Conservation (phyloP, 53 echinoderm and acorn worm species). For the Pentamera pediparva region DNA sequence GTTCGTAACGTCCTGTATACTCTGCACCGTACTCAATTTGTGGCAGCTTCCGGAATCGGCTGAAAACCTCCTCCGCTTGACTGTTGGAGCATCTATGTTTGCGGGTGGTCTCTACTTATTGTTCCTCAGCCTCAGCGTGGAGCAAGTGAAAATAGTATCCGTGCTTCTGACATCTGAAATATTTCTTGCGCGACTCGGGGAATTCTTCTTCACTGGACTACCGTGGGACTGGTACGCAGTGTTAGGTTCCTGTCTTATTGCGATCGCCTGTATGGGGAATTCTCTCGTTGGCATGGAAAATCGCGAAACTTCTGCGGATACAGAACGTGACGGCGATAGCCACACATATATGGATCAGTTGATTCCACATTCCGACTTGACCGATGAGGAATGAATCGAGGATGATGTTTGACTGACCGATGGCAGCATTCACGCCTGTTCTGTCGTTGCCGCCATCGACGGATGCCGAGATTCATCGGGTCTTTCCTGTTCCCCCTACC, state of each 20-base stretch:
- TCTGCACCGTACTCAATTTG: background rate
- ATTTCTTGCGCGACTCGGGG: background rate
- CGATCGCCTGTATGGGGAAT: background rate
- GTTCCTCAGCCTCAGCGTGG: background rate
- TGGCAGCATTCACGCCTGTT: too few relatives aligned
- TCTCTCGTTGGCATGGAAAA: background rate
- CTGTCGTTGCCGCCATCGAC: too few relatives aligned
- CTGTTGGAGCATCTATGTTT: background rate
- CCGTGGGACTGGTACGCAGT: too few relatives aligned
- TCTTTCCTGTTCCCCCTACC: too few relatives aligned
- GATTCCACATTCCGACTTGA: too few relatives aligned
- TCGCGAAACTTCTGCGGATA: too few relatives aligned
- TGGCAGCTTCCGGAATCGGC: background rate
- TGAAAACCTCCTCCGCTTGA: background rate
- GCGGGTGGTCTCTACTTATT: background rate
- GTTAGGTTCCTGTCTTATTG: background rate
- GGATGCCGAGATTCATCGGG: too few relatives aligned
- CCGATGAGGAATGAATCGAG: too few relatives aligned
- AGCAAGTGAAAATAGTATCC: background rate
- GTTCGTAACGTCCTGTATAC: background rate
- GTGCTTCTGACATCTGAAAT: background rate
- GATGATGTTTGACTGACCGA: too few relatives aligned
- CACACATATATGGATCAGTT: too few relatives aligned
- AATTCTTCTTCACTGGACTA: background rate
- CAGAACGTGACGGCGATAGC: too few relatives aligned